Conservation (phyloP, 2,797 vertebrate genomes). For the Acipenser ruthenus region DNA sequence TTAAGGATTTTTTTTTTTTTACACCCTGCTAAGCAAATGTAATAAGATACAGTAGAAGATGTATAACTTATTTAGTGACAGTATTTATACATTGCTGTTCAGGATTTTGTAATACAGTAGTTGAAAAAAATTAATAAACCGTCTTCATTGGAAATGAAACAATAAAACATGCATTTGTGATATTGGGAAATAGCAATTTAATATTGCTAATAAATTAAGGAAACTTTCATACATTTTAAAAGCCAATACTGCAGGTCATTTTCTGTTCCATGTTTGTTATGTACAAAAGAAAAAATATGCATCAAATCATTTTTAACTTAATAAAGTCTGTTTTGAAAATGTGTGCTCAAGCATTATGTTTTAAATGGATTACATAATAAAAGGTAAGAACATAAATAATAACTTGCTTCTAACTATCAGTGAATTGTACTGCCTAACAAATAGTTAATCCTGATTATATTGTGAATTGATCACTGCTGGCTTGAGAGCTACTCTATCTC, state of each 20-base stretch:
- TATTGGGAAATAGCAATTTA: constrained; percentile 23
- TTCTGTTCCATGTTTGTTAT: too few relatives aligned
- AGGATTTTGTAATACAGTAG: constrained; percentile 24
- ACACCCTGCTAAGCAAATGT: constrained; percentile 16
- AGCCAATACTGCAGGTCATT: too few relatives aligned
- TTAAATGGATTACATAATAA: constrained; percentile 7
- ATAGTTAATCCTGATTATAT: too few relatives aligned
- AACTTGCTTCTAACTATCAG: background rate
- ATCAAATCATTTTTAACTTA: constrained; percentile 63
- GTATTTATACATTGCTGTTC: constrained; percentile 29
- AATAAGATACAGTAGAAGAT: constrained; percentile 28
- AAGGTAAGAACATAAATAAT: background rate
- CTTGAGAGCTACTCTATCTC: too few relatives aligned
- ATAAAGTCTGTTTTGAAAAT: constrained; percentile 52
- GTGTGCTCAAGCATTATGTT: too few relatives aligned
- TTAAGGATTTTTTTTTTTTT: background rate
- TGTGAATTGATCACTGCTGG: too few relatives aligned
- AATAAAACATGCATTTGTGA: constrained; percentile 19
- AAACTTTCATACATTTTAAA: constrained; percentile 36
- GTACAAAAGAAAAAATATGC: constrained; percentile 25
- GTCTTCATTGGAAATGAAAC: constrained; percentile 20
- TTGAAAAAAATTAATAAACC: constrained; percentile 25
- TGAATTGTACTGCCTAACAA: constrained; percentile 18
- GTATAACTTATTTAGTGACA: constrained; percentile 21
- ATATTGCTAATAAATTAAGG: constrained; percentile 31